phyloP scores from a whole-genome alignment of 2,797 vertebrate genomes.

The Danio tinwini region DNA sequence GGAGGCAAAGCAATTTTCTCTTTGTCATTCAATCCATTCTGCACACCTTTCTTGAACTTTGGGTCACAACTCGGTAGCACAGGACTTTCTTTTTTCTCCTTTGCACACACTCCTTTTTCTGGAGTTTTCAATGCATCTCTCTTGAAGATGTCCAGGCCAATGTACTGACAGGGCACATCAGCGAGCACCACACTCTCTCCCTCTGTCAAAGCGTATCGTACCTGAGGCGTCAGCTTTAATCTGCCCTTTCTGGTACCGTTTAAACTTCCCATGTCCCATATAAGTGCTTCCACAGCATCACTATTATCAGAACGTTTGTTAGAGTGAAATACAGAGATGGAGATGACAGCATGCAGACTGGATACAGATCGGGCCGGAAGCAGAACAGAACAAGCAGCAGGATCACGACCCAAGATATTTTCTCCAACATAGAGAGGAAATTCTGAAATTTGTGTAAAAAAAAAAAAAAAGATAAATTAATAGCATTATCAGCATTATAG shows the following conservation, averaged over 20 bases:
- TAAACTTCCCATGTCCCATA: conserved; percentile 87
- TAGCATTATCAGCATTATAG: too few relatives aligned
- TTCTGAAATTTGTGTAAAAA: conserved; percentile 70
- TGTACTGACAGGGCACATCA: conserved; percentile 86
- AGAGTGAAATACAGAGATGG: conserved; percentile 72
- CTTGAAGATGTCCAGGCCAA: conserved; percentile 30
- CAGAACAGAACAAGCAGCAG: conserved; percentile 75
- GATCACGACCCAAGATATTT: conserved; percentile 85
- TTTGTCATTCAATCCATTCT: conserved; percentile 8
- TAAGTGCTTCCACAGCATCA: conserved; percentile 73
- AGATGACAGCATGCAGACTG: conserved; percentile 84
- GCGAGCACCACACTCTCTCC: conserved; percentile 83
- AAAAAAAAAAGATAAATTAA: neutral
- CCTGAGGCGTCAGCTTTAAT: conserved; percentile 79
- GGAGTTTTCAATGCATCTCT: neutral
- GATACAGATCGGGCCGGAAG: conserved; percentile 84
- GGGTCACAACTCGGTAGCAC: neutral
- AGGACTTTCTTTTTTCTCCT: neutral
- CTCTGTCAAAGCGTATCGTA: conserved; percentile 81
- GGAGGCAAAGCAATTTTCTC: conserved; percentile 40
- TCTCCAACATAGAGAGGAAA: conserved; percentile 84
- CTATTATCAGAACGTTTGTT: conserved; percentile 30
- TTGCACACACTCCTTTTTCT: conserved; percentile 17
- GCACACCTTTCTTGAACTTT: conserved; percentile 2
- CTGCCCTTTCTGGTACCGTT: conserved; percentile 86